Percentiles rank a stretch among this genome's conserved stretches.
Conservation (phyloP, 2,888 invertebrate genomes). For the Clepsis dumicolana region DNA sequence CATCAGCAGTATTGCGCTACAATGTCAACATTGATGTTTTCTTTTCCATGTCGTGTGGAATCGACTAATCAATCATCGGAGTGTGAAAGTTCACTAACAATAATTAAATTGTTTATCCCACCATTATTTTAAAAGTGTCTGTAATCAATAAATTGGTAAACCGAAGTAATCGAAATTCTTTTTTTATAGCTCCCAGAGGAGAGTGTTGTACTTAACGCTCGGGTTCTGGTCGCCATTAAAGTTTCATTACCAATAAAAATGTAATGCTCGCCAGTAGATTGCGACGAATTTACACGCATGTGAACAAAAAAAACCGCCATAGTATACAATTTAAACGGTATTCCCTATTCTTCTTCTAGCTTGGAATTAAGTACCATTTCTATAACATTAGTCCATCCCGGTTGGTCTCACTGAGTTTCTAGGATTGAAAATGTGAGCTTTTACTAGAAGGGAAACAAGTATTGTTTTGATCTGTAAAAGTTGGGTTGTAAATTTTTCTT, state of each 20-base stretch:
- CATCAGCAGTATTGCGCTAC: not conserved
- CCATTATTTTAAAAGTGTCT: not conserved
- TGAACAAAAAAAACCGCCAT: not conserved
- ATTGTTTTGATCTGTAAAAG: no score
- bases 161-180: conserved; percentile 32
- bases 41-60: not conserved
- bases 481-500: not conserved
- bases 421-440: not conserved
- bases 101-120: not conserved
- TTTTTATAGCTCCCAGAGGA: conserved; percentile 20
- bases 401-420: not conserved
- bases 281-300: not conserved
- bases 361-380: not conserved
- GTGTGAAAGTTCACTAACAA: conserved; percentile 10
- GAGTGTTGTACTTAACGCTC: conserved; percentile 36
- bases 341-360: not conserved
- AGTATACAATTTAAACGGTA: not conserved
- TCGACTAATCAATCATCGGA: not conserved
- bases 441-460: no score
- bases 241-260: conserved; percentile 39
- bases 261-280: conserved; percentile 19
- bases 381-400: not conserved
- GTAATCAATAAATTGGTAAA: conserved; percentile 18
- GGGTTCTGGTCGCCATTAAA: conserved; percentile 31
- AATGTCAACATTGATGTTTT: not conserved